phyloP scores from a whole-genome alignment of 2,797 vertebrate genomes.

The Uromys caudimaculatus region DNA sequence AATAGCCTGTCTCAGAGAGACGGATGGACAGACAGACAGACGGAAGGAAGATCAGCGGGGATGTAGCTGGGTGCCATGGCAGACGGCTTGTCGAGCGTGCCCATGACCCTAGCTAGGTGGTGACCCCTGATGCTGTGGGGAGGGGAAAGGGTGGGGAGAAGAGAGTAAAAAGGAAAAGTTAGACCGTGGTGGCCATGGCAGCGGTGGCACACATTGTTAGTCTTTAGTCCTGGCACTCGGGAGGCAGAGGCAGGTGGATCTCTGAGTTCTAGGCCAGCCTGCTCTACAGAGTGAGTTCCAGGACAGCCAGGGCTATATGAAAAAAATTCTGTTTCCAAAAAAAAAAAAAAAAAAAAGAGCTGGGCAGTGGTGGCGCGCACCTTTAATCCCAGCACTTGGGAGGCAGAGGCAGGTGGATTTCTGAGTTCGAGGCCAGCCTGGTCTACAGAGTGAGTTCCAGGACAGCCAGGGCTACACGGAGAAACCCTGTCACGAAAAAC shows the following conservation, averaged over 20 bases:
- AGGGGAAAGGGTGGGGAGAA: not conserved
- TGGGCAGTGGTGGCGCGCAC: too few relatives aligned
- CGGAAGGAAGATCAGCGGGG: not conserved
- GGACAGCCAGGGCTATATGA: too few relatives aligned
- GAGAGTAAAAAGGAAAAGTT: not conserved
- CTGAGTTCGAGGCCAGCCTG: too few relatives aligned
- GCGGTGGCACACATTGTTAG: not conserved
- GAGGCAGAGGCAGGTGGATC: not conserved
- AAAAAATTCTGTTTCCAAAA: not conserved
- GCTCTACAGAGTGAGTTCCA: too few relatives aligned
- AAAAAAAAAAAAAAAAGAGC: too few relatives aligned
- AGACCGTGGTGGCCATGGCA: accelerated
- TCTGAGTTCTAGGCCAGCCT: not conserved
- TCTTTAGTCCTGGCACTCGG: not conserved
- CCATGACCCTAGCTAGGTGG: not conserved
- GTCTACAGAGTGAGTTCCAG: too few relatives aligned
- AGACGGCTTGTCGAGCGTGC: not conserved
- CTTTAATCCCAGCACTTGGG: too few relatives aligned
- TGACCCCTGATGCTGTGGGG: not conserved
- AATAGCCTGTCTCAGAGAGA: not conserved
- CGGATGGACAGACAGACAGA: not conserved
- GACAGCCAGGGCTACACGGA: too few relatives aligned
- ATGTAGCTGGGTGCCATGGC: not conserved
- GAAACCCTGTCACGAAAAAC: too few relatives aligned
- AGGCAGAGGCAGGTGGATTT: too few relatives aligned